Evolutionary conservation across 2,797 vertebrate genomes (phyloP).

Genomic region (Atherinosoma microstoma): DNA sequence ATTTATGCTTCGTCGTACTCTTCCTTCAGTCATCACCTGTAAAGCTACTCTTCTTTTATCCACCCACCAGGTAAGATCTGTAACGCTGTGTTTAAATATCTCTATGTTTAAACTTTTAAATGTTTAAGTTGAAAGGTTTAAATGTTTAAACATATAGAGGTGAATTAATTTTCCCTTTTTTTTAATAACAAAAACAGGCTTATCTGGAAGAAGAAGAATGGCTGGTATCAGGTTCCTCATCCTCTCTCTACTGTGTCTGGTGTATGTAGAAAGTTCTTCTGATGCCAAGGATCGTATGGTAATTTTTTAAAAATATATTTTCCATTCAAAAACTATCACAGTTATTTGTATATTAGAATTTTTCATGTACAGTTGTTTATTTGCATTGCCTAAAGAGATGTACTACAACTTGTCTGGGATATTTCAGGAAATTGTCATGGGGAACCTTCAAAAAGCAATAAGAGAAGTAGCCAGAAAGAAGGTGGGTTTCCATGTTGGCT

Average conservation of each 20-base stretch:
- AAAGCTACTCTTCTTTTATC: background rate
- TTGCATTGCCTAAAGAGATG: background rate
- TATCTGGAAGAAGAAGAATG: background rate
- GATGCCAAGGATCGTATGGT: background rate
- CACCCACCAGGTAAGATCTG: slow-evolving; percentile 13
- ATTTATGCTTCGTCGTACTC: background rate
- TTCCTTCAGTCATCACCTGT: background rate
- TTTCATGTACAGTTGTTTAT: background rate
- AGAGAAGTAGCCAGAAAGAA: background rate
- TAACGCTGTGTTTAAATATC: background rate
- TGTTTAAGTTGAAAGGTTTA: background rate
- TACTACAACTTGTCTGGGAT: background rate
- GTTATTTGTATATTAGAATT: background rate
- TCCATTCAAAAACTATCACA: background rate
- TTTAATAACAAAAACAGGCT: slow-evolving; percentile 26
- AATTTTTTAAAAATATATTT: background rate
- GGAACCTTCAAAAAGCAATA: background rate
- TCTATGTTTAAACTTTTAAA: background rate
- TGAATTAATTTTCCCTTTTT: rapidly evolving
- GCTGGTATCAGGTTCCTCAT: slow-evolving; percentile 17
- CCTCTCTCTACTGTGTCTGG: slow-evolving; percentile 33
- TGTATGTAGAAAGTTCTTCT: background rate
- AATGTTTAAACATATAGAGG: background rate
- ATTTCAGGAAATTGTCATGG: slow-evolving; percentile 2
- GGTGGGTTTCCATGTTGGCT: slow-evolving; percentile 3